Evolutionary conservation across 2,113 vertebrate species (phyloP).

Genomic region (Gymnorhina tibicen): DNA sequence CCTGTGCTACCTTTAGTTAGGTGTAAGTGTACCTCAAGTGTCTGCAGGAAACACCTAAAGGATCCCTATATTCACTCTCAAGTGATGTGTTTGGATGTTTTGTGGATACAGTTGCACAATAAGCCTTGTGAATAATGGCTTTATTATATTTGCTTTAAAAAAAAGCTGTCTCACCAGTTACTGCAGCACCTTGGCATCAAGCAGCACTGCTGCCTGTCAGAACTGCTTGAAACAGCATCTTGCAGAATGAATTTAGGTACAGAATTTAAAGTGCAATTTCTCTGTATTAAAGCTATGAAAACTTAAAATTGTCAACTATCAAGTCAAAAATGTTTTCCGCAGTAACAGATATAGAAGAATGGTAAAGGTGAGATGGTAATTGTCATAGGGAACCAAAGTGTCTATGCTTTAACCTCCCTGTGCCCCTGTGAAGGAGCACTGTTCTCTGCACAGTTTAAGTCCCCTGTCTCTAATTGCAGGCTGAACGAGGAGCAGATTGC

Average conservation of each 20-base stretch:
- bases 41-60: background rate
- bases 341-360: background rate
- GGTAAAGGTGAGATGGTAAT: background rate
- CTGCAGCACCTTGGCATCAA: background rate
- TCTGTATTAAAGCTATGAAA: background rate
- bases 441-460: background rate
- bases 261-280: background rate
- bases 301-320: background rate
- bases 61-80: accelerated
- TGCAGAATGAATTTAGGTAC: background rate
- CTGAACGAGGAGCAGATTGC: constrained; percentile 97
- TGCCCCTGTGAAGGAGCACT: background rate
- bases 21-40: background rate
- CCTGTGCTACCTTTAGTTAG: background rate
- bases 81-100: background rate
- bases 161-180: background rate
- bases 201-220: background rate
- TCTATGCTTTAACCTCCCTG: background rate
- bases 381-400: background rate
- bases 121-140: background rate
- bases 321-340: background rate
- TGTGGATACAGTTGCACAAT: background rate
- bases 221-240: background rate
- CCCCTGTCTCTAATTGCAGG: constrained; percentile 62
- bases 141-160: background rate